phyloP scores from a whole-genome alignment of 2,888 invertebrate genomes.

The Thera britannica region DNA sequence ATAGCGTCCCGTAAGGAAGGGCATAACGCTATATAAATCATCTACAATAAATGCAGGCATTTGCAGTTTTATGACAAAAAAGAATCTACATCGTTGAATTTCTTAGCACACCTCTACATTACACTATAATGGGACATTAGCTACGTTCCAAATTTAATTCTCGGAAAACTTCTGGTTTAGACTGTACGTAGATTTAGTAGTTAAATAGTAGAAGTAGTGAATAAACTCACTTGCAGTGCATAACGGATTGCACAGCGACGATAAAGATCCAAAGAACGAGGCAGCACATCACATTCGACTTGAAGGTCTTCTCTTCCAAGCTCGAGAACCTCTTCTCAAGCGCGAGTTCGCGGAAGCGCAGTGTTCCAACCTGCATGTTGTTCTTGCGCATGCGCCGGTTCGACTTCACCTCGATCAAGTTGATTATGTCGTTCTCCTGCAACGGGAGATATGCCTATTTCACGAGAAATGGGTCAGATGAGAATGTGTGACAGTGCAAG shows the following conservation, averaged over 20 bases:
- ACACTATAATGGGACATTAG: no score
- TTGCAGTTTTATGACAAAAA: no score
- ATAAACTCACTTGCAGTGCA: conserved; percentile 87
- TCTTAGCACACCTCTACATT: no score
- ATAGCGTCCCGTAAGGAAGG: no score
- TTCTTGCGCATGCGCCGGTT: conserved; percentile 94
- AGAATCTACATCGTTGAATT: no score
- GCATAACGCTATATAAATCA: no score
- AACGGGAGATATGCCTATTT: conserved; percentile 18
- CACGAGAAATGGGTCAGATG: conserved; percentile 23
- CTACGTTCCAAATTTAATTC: no score
- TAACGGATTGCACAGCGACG: conserved; percentile 90
- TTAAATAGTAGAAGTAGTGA: no score
- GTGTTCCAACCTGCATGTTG: conserved; percentile 94
- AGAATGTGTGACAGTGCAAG: conserved; percentile 17
- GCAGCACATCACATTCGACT: conserved; percentile 97
- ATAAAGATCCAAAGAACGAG: conserved; percentile 96
- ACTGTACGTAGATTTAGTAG: no score
- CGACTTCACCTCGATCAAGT: conserved; percentile 94
- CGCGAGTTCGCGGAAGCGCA: conserved; percentile 92
- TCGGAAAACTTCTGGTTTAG: no score
- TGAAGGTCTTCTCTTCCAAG: conserved; percentile 96
- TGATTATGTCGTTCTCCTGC: conserved; percentile 92
- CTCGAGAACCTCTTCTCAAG: conserved; percentile 95
- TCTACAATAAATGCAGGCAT: no score